Evolutionary conservation across 2,113 vertebrate genomes (phyloP), one percentile per base, ranked within the genome.

Genomic region (Pygoscelis adeliae): DNA sequence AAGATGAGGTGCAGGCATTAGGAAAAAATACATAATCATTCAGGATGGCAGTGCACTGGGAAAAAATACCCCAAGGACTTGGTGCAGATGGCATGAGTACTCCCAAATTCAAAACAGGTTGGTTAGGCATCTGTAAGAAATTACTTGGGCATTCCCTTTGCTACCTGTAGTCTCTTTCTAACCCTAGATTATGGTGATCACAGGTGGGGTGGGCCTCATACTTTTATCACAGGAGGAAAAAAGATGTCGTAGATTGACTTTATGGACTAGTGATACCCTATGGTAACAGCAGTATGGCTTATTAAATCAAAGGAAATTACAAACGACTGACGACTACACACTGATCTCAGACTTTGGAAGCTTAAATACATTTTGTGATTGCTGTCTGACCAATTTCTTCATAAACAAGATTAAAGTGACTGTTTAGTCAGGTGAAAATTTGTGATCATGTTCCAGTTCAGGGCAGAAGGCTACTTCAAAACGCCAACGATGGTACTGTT

Each of bases 251-350:
- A 50, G 40, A 18, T 50, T 34, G 15, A 19, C 36, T 79, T 59
- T 40, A 47, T 15, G 26, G 23, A 61, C n/a, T 67, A 42, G 38
- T 29, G 70, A 34, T 90, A 49, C 3, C 14, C 22, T 0, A 1
- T 56, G 49, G 30, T 69, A 40, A 36, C 27, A 83, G 49, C 23
- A 61, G 26, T 36, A 34, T 63, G 30, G 32, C 27, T 47, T 71
- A 20, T 21, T 90, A 83, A 85, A 56, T 87, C 61, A 82, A 9
- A 81, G 46, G 25, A 95, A 58, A 78, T 66, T 44, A 11, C 18
- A 63, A 47, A 29, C 3, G 2, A 2, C 23, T 80, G 36, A 66
- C 1, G 3, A 8, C 40, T 71, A 5, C 4, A 1, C 26, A 9
- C 58, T 66, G 40, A 66, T 50, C 42, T 80, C 46, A 55, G n/a